These are phyloP conservation scores for Leucosticte australis DNA, from an alignment of 2,113 vertebrate species.

Conservation along the genomic window DNA sequence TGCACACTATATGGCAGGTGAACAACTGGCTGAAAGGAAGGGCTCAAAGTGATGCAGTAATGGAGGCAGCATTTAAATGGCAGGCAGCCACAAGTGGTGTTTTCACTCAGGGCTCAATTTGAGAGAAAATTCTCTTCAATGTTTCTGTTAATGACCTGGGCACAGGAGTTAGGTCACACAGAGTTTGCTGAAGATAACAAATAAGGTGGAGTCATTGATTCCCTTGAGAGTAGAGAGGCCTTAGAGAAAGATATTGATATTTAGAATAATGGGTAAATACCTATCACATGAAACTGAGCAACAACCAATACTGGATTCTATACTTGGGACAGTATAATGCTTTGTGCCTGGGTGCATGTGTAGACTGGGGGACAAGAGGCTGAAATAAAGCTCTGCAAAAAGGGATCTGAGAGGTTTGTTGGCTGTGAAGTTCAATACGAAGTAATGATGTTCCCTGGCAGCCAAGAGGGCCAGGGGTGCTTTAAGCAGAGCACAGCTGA, in stretches of 20 bases:
- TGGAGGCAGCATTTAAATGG: not conserved
- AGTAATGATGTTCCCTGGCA: not conserved
- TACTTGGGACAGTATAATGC: not conserved
- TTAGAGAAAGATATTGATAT: not conserved
- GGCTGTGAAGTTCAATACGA: not conserved
- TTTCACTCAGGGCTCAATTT: not conserved
- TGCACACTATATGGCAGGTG: not conserved
- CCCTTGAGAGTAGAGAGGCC: not conserved
- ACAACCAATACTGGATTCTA: not conserved
- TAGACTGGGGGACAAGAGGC: not conserved
- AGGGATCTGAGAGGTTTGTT: not conserved
- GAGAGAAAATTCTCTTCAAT: not conserved
- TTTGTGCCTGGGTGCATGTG: not conserved
- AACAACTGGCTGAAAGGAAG: not conserved
- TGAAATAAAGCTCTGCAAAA: not conserved
- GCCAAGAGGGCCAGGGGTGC: not conserved
- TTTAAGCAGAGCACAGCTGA: not conserved
- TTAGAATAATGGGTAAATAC: not conserved
- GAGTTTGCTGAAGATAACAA: not conserved
- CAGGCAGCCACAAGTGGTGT: not conserved
- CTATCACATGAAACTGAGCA: not conserved
- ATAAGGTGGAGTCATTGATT: not conserved
- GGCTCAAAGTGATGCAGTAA: not conserved
- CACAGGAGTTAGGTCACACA: not conserved
- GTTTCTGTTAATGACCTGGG: not conserved